phyloP scores from a whole-genome alignment of 2,113 vertebrate species.

The Colinus virginianus region DNA sequence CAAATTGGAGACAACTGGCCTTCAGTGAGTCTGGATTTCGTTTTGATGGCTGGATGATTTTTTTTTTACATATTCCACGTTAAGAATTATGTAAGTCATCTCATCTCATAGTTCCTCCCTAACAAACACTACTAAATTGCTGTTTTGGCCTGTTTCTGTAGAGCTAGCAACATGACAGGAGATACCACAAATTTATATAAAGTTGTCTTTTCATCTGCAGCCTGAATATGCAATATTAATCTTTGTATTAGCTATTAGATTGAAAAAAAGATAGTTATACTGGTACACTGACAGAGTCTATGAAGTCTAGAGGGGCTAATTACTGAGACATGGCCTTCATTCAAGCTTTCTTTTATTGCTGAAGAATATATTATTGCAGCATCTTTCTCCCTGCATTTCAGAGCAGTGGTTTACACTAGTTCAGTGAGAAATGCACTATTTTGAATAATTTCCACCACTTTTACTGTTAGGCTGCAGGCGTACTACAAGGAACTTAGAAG shows the following conservation, averaged over 20 bases:
- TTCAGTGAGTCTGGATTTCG: background rate
- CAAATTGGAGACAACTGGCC: background rate
- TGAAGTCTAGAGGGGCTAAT: background rate
- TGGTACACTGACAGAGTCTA: background rate
- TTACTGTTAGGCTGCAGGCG: fast-evolving
- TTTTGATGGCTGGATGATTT: background rate
- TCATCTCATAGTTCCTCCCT: background rate
- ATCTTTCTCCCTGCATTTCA: background rate
- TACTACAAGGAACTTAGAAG: background rate
- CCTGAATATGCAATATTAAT: background rate
- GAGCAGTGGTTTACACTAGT: background rate
- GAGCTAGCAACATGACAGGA: background rate
- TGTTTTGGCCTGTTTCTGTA: background rate
- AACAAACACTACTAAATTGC: background rate
- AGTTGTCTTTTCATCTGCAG: background rate
- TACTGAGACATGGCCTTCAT: background rate
- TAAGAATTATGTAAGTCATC: background rate
- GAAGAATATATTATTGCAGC: background rate
- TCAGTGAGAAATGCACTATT: background rate
- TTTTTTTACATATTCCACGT: background rate
- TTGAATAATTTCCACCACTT: background rate
- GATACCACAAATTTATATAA: background rate
- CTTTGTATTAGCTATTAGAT: background rate
- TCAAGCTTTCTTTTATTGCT: background rate
- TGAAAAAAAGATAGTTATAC: background rate